These are phyloP conservation scores for Gastrophysa polygoni DNA, from an alignment of 2,888 invertebrate genomes.

Conservation along the genomic window DNA sequence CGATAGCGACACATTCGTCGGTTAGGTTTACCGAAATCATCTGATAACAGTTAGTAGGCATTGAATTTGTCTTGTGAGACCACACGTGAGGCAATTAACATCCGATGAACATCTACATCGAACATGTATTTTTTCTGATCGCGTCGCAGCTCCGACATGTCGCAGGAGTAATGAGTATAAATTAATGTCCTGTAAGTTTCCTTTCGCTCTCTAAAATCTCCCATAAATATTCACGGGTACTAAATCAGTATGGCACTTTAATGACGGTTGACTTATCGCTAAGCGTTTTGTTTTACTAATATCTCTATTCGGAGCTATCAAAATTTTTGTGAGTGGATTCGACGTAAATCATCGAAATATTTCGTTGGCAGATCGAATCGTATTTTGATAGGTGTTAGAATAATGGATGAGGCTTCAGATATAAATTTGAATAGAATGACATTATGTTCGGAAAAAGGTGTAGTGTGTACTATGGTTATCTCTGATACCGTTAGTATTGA, in stretches of 20 bases:
- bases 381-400: too few species aligned
- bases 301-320: slow-evolving; percentile 2
- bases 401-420: too few species aligned
- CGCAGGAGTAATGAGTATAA: slow-evolving; percentile 9
- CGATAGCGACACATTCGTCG: neutral
- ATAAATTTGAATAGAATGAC: too few species aligned
- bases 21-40: neutral
- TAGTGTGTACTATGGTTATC: too few species aligned
- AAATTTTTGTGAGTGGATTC: too few species aligned
- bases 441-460: too few species aligned
- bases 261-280: neutral
- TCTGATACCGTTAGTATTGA: too few species aligned
- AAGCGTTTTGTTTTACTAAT: neutral
- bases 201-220: neutral
- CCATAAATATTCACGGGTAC: neutral
- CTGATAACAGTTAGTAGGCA: neutral
- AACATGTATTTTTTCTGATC: neutral
- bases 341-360: too few species aligned
- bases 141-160: neutral
- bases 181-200: slow-evolving; percentile 7
- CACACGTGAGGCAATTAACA: slow-evolving; percentile 1
- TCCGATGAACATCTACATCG: slow-evolving; percentile 1
- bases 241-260: slow-evolving; percentile 8
- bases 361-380: too few species aligned
- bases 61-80: neutral